phyloP scores from a whole-genome alignment of 37 sponge, comb jelly and placozoan genomes.

The Hormiphora californensis region DNA sequence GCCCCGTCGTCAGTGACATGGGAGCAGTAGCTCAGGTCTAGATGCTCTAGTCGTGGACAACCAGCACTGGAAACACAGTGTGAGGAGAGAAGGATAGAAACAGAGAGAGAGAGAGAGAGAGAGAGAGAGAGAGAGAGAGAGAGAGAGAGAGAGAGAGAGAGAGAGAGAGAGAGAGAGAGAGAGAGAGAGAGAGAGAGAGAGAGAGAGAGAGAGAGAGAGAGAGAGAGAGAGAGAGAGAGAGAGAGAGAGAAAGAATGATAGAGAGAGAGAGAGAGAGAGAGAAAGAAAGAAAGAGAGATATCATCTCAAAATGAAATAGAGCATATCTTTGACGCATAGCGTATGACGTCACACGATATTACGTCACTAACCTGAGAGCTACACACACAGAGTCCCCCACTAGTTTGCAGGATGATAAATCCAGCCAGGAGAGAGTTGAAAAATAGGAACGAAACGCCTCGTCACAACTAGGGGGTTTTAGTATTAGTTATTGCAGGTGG shows the following conservation, averaged over 20 bases:
- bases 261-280: conserved; percentile 4
- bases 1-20: neutral
- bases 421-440: conserved; percentile 2
- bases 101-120: neutral
- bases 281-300: neutral
- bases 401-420: conserved; percentile 10
- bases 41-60: neutral
- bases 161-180: neutral
- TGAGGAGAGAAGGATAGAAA: neutral
- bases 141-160: neutral
- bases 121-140: neutral
- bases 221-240: neutral
- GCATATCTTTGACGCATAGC: too few species aligned
- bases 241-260: neutral
- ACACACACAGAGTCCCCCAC: conserved; percentile 43
- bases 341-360: neutral
- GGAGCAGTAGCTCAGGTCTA: neutral
- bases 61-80: neutral
- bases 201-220: neutral
- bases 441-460: neutral
- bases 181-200: neutral
- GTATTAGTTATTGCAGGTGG: too few species aligned
- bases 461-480: neutral
- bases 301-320: too few species aligned
- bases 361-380: conserved; percentile 3